These are phyloP conservation scores for Emys orbicularis DNA, from an alignment of 2,797 vertebrate genomes.

Conservation along the genomic window DNA sequence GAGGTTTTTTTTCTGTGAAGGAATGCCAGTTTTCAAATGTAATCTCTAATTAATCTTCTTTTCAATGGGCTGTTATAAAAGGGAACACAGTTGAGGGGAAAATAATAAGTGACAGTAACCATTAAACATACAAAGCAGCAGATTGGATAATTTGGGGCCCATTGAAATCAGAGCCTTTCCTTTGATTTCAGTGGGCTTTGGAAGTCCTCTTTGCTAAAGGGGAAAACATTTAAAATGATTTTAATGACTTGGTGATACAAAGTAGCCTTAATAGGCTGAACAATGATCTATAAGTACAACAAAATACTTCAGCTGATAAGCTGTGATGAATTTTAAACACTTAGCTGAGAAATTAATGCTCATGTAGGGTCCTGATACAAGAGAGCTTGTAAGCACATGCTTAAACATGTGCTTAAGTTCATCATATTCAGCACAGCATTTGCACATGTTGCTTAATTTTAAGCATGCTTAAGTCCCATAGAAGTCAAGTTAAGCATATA, in stretches of 20 bases:
- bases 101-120: neutral
- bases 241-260: neutral
- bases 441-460: neutral
- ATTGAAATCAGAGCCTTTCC: conserved; percentile 18
- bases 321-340: no score
- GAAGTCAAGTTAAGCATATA: neutral
- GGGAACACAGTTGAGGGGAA: neutral
- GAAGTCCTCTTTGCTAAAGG: neutral
- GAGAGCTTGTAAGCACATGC: neutral
- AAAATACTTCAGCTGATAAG: conserved; percentile 48
- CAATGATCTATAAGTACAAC: conserved; percentile 7
- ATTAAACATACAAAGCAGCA: neutral
- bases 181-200: neutral
- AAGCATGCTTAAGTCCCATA: conserved; percentile 28
- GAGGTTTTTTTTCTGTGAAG: neutral
- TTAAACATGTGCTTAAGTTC: neutral
- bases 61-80: conserved; percentile 4
- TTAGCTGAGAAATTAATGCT: conserved; percentile 59
- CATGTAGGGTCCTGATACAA: neutral
- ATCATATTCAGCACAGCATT: conserved; percentile 4
- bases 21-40: neutral
- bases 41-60: neutral
- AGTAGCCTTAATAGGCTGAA: neutral
- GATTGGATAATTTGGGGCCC: neutral
- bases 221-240: conserved; percentile 14